Percentiles rank a stretch among this genome's conserved stretches.
phyloP scores from a whole-genome alignment of 2,113 vertebrate genomes.

The Myrmophylax atrothorax region DNA sequence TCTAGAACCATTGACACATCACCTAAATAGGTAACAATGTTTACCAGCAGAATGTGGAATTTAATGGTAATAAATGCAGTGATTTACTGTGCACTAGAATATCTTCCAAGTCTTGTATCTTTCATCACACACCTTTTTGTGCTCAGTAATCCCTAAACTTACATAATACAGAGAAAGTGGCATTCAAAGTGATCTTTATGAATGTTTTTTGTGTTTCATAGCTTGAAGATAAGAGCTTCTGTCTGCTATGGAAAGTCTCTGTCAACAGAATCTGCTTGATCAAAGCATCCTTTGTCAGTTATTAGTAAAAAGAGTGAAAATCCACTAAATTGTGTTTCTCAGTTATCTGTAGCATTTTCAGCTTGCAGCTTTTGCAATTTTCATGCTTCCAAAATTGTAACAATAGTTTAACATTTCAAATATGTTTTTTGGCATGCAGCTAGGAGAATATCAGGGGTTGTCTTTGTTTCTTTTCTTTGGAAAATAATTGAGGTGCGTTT shows the following conservation, averaged over 20 bases:
- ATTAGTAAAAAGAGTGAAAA: slow-evolving; percentile 72
- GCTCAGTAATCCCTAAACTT: slow-evolving; percentile 70
- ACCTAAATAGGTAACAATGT: slow-evolving; percentile 30
- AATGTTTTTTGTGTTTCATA: slow-evolving; percentile 70
- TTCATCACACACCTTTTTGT: slow-evolving; percentile 68
- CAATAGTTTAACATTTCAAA: slow-evolving; percentile 66
- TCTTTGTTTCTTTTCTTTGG: slow-evolving; percentile 28
- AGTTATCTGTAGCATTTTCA: slow-evolving; percentile 68
- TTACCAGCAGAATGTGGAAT: slow-evolving; percentile 48
- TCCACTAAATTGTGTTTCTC: slow-evolving; percentile 64
- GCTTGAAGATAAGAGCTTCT: slow-evolving; percentile 73
- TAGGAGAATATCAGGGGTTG: not conserved
- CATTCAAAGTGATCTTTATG: slow-evolving; percentile 73
- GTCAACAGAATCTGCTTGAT: slow-evolving; percentile 75
- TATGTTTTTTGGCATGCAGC: slow-evolving; percentile 23
- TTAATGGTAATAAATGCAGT: slow-evolving; percentile 51
- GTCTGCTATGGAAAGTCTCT: slow-evolving; percentile 66
- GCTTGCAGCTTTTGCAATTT: slow-evolving; percentile 70
- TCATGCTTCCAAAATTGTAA: slow-evolving; percentile 72
- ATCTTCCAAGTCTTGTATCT: slow-evolving; percentile 43
- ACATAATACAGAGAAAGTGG: slow-evolving; percentile 66
- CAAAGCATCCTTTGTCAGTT: slow-evolving; percentile 74
- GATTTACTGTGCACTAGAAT: slow-evolving; percentile 27
- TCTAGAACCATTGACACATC: not conserved
- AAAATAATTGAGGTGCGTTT: not conserved